Conservation (phyloP, 2,888 invertebrate species). For the Nymphalis c-album region DNA sequence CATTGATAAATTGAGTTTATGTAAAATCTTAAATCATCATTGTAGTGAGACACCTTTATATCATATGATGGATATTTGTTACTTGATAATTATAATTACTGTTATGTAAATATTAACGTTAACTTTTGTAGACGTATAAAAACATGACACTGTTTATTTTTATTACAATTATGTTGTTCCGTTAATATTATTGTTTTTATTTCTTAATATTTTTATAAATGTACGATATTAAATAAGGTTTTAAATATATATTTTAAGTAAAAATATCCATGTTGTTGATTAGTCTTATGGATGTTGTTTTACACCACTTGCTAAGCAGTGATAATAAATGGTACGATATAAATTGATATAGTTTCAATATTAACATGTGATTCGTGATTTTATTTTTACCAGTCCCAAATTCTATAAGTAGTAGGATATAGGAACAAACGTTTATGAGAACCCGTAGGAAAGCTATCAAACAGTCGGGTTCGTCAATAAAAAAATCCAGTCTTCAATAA, state of each 20-base stretch:
- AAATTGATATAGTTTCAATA: conserved; percentile 13
- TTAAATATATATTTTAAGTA: conserved; percentile 67
- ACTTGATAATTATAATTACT: conserved; percentile 43
- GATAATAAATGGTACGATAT: conserved; percentile 75
- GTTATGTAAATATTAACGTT: conserved; percentile 62
- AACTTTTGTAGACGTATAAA: conserved; percentile 57
- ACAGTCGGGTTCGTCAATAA: too few species aligned
- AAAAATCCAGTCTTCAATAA: too few species aligned
- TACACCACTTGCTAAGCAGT: conserved; percentile 79
- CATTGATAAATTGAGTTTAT: too few species aligned
- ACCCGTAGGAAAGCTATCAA: too few species aligned
- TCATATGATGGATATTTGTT: conserved; percentile 57
- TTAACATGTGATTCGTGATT: neutral
- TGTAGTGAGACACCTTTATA: conserved; percentile 38
- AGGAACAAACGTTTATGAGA: too few species aligned
- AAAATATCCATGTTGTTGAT: conserved; percentile 80
- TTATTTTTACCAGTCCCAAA: too few species aligned
- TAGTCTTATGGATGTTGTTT: conserved; percentile 81
- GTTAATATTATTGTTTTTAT: conserved; percentile 52
- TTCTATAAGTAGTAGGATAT: too few species aligned
- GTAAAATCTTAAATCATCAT: neutral
- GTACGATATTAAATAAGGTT: conserved; percentile 63
- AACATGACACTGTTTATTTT: conserved; percentile 73
- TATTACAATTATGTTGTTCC: conserved; percentile 59
- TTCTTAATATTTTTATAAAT: conserved; percentile 58